Conservation (phyloP, 2,113 vertebrate species). For the Kryptolebias marmoratus region DNA sequence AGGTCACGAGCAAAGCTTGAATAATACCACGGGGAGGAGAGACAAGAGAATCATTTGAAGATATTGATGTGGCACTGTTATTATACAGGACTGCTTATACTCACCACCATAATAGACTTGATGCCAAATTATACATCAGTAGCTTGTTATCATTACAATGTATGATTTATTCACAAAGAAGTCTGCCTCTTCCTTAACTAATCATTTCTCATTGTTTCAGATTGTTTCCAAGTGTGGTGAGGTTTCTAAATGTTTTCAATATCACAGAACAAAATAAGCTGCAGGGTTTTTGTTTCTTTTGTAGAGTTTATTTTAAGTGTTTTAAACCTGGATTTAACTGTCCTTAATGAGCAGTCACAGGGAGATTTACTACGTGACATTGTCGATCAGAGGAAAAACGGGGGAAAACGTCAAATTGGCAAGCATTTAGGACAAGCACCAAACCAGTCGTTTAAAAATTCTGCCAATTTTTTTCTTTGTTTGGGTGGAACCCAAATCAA, state of each 20-base stretch:
- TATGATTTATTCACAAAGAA: constrained; percentile 44
- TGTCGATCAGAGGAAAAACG: too few relatives aligned
- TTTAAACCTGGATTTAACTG: too few relatives aligned
- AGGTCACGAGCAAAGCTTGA: constrained; percentile 34
- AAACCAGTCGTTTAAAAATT: too few relatives aligned
- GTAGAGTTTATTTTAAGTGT: background rate
- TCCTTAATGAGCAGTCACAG: background rate
- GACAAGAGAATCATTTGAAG: constrained; percentile 53
- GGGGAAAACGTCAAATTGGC: too few relatives aligned
- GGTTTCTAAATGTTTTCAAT: background rate
- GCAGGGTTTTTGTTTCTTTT: background rate
- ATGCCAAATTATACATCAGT: constrained; percentile 44
- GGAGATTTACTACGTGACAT: background rate
- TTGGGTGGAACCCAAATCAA: too few relatives aligned
- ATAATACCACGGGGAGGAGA: constrained; percentile 35
- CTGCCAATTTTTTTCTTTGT: too few relatives aligned
- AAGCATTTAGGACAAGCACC: too few relatives aligned
- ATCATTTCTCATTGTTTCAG: constrained; percentile 15
- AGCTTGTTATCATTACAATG: constrained; percentile 13
- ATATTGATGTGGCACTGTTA: constrained; percentile 44
- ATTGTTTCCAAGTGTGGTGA: constrained; percentile 3
- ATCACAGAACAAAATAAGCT: too few relatives aligned
- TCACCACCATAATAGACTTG: constrained; percentile 39
- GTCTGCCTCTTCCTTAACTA: constrained; percentile 5
- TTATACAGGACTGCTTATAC: constrained; percentile 37